Base-by-base conservation (phyloP, 1,140 invertebrate genomes). In the Cotesia glomerata region DNA sequence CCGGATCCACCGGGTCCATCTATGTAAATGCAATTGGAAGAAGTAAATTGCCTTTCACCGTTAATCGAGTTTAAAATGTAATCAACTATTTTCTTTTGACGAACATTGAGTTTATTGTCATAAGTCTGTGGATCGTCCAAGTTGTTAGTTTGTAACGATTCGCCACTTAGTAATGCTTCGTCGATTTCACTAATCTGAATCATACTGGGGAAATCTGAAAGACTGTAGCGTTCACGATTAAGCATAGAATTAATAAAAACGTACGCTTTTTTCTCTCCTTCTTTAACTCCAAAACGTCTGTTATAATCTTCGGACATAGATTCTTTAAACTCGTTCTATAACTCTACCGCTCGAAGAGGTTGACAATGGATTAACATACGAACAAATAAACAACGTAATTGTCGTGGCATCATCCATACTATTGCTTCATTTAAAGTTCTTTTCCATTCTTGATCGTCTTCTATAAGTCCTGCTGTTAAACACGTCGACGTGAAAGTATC, bases 391-490 rank as follows among this genome's bases (percentile, higher is more conserved):
- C 54, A 54, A 8, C 52, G 18, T 16, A 68, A 58, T 58, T 68
- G 66, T 39, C 34, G 67, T 11, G 56, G 26, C 56, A 58, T 18
- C 56, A 58, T 58, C 56, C 56, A 18, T 58, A 16, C 7, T 16
- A 18, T 16, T 26, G 16, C 72, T 39, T 69, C 72, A 35, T 68
- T 18, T 36, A 69, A 61, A 9, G 72, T 59, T 51, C 58, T 34
- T 69, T 16, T 39, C 65, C 65, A 73, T 62, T 73, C 72, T 9
- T 69, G 14, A 45, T 75, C 70, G 51, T 75, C 69, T 69, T 75
- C 74, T 34, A 75, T 75, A n/a, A 75, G 59, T 9, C 74, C 74
- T 8, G 68, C 64, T 54, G 70, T 26, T 49, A 75, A 64, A 59
- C 65, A 75, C n/a, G 74, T 39, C 2, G 14, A 5, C 3, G 62